Evolutionary conservation across 2,888 invertebrate species (phyloP).

Genomic region (Ceratothoa steindachneri): DNA sequence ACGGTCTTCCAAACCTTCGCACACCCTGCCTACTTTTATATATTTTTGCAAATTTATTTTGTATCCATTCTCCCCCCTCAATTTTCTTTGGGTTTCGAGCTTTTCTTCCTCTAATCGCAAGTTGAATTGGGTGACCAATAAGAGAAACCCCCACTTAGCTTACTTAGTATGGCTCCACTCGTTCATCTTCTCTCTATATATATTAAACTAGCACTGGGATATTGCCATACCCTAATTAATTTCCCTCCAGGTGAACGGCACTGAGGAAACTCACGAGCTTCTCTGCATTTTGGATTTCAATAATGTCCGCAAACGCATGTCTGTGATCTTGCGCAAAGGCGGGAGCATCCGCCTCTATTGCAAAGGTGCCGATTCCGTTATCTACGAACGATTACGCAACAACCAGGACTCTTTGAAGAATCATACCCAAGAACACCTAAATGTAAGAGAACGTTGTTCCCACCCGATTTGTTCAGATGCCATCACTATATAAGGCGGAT

Average conservation of each 20-base stretch:
- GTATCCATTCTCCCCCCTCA: no score
- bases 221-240: no score
- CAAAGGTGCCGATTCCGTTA: conserved; percentile 97
- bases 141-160: no score
- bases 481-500: neutral
- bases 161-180: no score
- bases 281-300: conserved; percentile 98
- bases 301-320: conserved; percentile 98
- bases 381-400: conserved; percentile 83
- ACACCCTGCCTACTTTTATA: no score
- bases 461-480: neutral
- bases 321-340: conserved; percentile 81
- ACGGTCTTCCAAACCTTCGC: no score
- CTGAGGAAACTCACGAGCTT: conserved; percentile 71
- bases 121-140: no score
- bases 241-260: conserved; percentile 62
- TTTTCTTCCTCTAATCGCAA: no score
- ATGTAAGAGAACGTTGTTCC: conserved; percentile 62
- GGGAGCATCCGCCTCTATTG: conserved; percentile 83
- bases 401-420: conserved; percentile 72
- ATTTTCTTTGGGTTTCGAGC: no score
- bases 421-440: conserved; percentile 86
- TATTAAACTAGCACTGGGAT: no score
- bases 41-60: no score
- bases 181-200: no score